Conservation (phyloP, 2,113 vertebrate genomes). For the Empidonax alnorum region DNA sequence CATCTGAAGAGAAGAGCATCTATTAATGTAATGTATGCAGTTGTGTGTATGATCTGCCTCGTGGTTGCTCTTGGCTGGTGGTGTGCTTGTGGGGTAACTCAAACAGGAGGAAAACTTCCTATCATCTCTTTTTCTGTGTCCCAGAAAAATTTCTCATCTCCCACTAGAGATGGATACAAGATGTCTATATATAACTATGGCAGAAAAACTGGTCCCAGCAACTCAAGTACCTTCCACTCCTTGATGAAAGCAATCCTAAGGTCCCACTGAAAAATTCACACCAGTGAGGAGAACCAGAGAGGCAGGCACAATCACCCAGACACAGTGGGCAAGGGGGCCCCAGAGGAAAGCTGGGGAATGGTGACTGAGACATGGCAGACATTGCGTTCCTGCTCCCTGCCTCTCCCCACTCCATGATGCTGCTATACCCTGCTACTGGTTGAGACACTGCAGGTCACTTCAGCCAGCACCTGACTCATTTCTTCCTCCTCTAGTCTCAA, state of each 20-base stretch:
- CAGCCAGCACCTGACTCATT: not conserved
- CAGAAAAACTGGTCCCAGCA: not conserved
- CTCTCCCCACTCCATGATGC: not conserved
- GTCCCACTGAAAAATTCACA: not conserved
- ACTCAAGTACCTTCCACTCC: rapidly evolving
- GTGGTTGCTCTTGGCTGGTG: not conserved
- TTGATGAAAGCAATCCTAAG: not conserved
- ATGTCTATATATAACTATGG: not conserved
- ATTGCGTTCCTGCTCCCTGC: rapidly evolving
- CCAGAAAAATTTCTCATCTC: not conserved
- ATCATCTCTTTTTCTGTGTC: not conserved
- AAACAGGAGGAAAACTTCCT: not conserved
- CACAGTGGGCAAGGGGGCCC: rapidly evolving
- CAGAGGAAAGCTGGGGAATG: rapidly evolving
- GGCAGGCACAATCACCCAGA: not conserved
- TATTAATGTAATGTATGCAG: not conserved
- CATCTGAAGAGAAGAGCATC: not conserved
- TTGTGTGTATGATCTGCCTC: rapidly evolving
- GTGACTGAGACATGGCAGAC: rapidly evolving
- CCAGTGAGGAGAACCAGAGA: not conserved
- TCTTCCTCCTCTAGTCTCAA: not conserved
- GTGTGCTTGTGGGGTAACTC: not conserved
- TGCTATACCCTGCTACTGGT: not conserved
- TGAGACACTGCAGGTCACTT: not conserved
- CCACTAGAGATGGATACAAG: too few relatives aligned